A percentile compares a stretch with the other conserved stretches of the same genome.
Conservation (phyloP, 2,888 invertebrate genomes). For the Melanostoma mellinum region DNA sequence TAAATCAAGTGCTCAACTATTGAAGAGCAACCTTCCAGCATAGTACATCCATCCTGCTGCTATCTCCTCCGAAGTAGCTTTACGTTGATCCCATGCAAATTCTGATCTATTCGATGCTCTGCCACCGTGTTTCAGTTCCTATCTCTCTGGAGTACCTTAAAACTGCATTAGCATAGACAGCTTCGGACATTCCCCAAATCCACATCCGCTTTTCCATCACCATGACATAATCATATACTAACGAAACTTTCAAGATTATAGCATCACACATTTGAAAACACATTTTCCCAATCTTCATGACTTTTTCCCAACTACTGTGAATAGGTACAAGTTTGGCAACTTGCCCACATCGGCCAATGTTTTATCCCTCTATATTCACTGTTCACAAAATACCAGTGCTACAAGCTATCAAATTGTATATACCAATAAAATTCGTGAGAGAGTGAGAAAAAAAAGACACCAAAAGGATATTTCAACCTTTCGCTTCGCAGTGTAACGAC, state of each 20-base stretch:
- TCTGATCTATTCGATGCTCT: no score
- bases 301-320: constrained; percentile 31
- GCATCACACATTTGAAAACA: constrained; percentile 33
- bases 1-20: no score
- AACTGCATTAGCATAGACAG: constrained; percentile 14
- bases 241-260: background rate
- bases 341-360: constrained; percentile 34
- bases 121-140: background rate
- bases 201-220: background rate
- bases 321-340: constrained; percentile 36
- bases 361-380: background rate
- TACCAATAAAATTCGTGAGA: constrained; percentile 21
- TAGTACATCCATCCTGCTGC: no score
- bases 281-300: constrained; percentile 54
- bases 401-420: constrained; percentile 37
- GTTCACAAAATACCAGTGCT: constrained; percentile 8
- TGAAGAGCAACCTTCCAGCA: no score
- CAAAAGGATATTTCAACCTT: constrained; percentile 40
- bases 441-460: constrained; percentile 9
- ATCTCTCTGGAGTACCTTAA: constrained; percentile 3
- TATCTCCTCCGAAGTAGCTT: no score
- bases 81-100: no score
- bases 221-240: constrained; percentile 47
- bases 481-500: constrained; percentile 4
- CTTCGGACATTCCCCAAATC: background rate